phyloP scores from a whole-genome alignment of 1,140 invertebrate genomes.

The Brevipalpus yothersi region DNA sequence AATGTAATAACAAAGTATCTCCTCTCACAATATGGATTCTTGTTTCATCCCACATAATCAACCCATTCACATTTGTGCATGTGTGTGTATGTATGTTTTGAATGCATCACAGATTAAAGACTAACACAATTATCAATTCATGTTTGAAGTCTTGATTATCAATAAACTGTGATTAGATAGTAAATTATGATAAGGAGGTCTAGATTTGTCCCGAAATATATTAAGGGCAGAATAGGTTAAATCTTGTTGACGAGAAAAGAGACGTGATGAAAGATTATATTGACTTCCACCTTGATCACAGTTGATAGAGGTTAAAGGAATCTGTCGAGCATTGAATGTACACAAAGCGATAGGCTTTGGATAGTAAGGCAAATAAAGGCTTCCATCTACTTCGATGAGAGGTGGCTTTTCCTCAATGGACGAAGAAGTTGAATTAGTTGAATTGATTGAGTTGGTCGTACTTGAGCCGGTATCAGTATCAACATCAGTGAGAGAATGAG shows the following conservation, averaged over 20 bases:
- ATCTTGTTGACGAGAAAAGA: neutral
- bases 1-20: too few species aligned
- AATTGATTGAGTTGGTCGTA: neutral
- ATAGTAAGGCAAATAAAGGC: neutral
- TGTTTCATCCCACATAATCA: too few species aligned
- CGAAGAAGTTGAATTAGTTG: neutral
- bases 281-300: neutral
- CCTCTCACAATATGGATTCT: too few species aligned
- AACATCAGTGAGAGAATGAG: neutral
- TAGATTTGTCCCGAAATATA: neutral
- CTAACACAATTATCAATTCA: too few species aligned
- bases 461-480: neutral
- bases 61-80: too few species aligned
- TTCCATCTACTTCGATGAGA: neutral
- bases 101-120: too few species aligned
- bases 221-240: conserved; percentile 1
- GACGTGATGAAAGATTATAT: neutral
- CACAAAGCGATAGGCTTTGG: conserved; percentile 1
- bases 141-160: too few species aligned
- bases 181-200: too few species aligned
- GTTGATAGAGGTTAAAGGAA: neutral
- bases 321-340: conserved; percentile 5
- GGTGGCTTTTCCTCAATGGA: neutral
- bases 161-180: too few species aligned
- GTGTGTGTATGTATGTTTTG: too few species aligned